These are phyloP conservation scores for Acanthopleura granulata DNA, from an alignment of 2,888 invertebrate species.

Conservation along the genomic window DNA sequence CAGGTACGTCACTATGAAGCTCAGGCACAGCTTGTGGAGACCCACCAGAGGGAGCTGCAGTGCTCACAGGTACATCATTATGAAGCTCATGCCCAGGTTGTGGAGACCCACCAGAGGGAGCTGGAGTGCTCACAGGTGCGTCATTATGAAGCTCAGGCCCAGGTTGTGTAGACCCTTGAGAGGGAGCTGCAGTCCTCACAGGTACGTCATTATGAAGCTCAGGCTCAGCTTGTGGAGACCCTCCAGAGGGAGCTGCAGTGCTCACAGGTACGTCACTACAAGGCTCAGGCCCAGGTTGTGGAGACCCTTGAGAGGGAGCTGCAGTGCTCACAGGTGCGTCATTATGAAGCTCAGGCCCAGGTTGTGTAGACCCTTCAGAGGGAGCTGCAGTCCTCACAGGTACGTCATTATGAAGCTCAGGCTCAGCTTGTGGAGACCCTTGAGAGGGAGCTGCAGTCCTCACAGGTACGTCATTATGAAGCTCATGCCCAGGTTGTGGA, in stretches of 20 bases:
- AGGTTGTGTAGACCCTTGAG: neutral
- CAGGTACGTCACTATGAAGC: constrained; percentile 61
- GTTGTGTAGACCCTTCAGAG: constrained; percentile 74
- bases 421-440: neutral
- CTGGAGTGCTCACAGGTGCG: neutral
- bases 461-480: neutral
- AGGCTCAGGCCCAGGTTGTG: neutral
- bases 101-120: neutral
- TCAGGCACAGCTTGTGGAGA: neutral
- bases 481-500: neutral
- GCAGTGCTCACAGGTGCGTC: constrained; percentile 77
- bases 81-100: neutral
- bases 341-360: constrained; percentile 77
- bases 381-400: constrained; percentile 75
- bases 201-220: constrained; percentile 4
- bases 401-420: constrained; percentile 34
- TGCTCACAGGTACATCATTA: neutral
- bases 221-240: neutral
- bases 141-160: constrained; percentile 1
- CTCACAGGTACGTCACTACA: neutral
- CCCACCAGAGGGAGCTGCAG: neutral
- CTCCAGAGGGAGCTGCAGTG: neutral
- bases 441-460: neutral
- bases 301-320: constrained; percentile 62
- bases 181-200: neutral